Base-by-base conservation (phyloP, 2,888 invertebrate species). In the Chaitophorus viminalis region DNA sequence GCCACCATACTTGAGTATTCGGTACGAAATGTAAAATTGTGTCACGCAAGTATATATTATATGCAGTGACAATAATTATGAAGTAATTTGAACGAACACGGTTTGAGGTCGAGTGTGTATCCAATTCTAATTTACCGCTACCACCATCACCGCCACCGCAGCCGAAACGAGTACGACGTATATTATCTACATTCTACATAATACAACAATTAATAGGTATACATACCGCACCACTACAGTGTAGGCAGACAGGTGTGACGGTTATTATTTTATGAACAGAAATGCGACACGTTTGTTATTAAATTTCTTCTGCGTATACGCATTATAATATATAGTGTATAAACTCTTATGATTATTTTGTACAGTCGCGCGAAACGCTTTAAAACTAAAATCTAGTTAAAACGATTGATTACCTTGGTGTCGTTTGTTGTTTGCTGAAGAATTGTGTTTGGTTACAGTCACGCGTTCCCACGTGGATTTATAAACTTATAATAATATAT, bases 371-470 rank as follows among this genome's bases (percentile, higher is more conserved):
- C 31, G 29, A 76, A 76, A 29, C 18, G 46, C 29, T 29, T 76
- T 18, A 29, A 29, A 29, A 52, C 76, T 52, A 1, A 39, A 76
- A 31, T 29, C 52, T 31, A 29, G 76, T 52, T 31, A 52, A 52
- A 52, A 77, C 76, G 52, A 77, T 77, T 18, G 52, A 77, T 52
- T 52, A 77, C 39, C n/a, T n/a, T 21, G 29, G 52, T 39, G 39
- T n/a, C 39, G 39, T 11, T 39, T 39, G 4, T n/a, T 75, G 75
- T 39, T 25, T 1, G 11, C 68, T 6, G 14, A 46, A 46, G 46
- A 46, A 14, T 46, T 3, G 46, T 14, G 46, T 46, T 46, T 1
- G 14, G 46, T 46, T 11, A 14, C 14, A 46, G 14, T 11, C 46
- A 46, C 46, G 46, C 14, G 6, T 11, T 11, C 11, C 39, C 11